Percentiles rank a stretch among this genome's conserved stretches.
Conservation (phyloP, 1,140 invertebrate species). For the Atta texana region DNA sequence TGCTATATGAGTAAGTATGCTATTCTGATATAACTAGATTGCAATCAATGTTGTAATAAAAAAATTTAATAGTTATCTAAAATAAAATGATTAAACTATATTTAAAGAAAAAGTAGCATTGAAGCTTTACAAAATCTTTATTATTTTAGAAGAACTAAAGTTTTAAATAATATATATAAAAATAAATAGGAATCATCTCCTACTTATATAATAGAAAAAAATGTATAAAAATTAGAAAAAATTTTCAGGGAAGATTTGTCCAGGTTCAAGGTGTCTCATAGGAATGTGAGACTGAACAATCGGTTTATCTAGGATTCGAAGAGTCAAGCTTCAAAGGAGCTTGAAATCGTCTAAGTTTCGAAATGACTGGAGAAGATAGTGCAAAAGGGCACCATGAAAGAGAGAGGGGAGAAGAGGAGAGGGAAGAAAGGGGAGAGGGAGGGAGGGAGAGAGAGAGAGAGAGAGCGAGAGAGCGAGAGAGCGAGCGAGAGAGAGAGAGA, state of each 20-base stretch:
- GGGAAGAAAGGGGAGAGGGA: not conserved
- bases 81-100: not conserved
- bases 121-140: not conserved
- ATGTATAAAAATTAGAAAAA: no score
- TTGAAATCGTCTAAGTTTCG: slow-evolving; percentile 41
- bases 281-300: slow-evolving; percentile 24
- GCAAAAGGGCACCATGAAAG: slow-evolving; percentile 24
- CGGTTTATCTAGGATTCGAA: slow-evolving; percentile 58
- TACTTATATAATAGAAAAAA: no score
- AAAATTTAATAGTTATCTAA: not conserved
- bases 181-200: not conserved
- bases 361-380: slow-evolving; percentile 18
- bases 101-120: not conserved
- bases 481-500: not conserved
- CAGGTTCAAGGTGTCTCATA: not conserved
- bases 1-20: not conserved
- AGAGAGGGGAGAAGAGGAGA: not conserved
- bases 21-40: not conserved
- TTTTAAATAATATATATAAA: slow-evolving; percentile 18
- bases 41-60: not conserved
- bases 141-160: not conserved
- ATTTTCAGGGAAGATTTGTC: not conserved
- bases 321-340: slow-evolving; percentile 31
- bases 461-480: not conserved
- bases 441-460: not conserved